Evolutionary conservation across 2,113 vertebrate species (phyloP).

Genomic region (Delphinus delphis): DNA sequence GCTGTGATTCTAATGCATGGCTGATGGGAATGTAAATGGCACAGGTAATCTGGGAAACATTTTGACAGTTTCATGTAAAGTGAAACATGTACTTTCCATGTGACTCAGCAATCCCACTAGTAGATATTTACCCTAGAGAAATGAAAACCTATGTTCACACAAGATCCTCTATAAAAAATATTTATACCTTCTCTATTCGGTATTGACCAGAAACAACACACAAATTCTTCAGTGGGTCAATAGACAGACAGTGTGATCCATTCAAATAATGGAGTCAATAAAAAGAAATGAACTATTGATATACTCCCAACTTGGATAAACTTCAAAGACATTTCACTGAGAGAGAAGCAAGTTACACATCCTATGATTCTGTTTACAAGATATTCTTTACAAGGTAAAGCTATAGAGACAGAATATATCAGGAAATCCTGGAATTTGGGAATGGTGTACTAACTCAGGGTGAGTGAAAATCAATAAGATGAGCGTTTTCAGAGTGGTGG

Average conservation of each 20-base stretch:
- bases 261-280: not conserved
- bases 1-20: not conserved
- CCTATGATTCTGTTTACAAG: not conserved
- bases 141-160: not conserved
- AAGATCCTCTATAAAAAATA: not conserved
- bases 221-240: not conserved
- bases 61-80: not conserved
- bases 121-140: not conserved
- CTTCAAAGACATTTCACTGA: not conserved
- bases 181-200: not conserved
- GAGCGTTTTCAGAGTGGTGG: too few species aligned
- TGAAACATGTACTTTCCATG: not conserved
- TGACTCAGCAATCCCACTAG: not conserved
- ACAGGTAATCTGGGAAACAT: not conserved
- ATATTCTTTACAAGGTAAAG: not conserved
- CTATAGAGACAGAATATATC: not conserved
- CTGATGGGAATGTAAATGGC: not conserved
- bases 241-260: not conserved
- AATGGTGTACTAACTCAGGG: too few species aligned
- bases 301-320: not conserved
- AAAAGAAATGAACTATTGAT: not conserved
- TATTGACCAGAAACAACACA: not conserved
- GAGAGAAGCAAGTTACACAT: not conserved
- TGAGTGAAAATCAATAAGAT: not conserved
- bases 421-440: not conserved